phyloP scores from a whole-genome alignment of 2,113 vertebrate species.

The Paramisgurnus dabryanus region DNA sequence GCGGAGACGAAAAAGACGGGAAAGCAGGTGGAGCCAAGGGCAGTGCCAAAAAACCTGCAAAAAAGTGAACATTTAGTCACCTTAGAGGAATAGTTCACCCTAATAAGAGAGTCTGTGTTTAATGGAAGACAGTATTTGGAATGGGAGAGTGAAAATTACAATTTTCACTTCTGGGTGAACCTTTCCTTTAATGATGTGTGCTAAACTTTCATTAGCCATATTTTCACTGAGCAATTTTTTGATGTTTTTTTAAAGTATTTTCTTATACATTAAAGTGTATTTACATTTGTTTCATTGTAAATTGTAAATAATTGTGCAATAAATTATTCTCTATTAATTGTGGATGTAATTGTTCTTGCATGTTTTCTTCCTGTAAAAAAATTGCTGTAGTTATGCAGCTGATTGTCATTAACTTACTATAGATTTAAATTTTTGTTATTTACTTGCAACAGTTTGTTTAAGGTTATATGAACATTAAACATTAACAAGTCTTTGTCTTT shows the following conservation, averaged over 20 bases:
- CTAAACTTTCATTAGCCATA: conserved; percentile 36
- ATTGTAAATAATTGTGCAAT: conserved; percentile 23
- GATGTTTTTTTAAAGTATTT: conserved; percentile 56
- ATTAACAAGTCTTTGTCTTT: too few relatives aligned
- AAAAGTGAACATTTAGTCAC: conserved; percentile 52
- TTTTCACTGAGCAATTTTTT: conserved; percentile 42
- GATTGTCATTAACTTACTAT: too few relatives aligned
- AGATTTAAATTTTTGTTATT: too few relatives aligned
- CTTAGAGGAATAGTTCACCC: background rate
- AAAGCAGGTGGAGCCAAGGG: conserved; percentile 43
- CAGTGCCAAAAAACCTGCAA: conserved; percentile 62
- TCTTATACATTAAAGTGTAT: conserved; percentile 39
- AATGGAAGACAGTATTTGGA: too few relatives aligned
- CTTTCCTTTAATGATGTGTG: conserved; percentile 23
- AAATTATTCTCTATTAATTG: conserved; percentile 11
- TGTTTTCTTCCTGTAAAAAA: too few relatives aligned
- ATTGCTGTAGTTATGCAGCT: too few relatives aligned
- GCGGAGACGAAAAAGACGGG: conserved; percentile 30
- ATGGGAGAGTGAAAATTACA: too few relatives aligned
- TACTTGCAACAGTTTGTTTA: too few relatives aligned
- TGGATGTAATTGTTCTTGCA: background rate
- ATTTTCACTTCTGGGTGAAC: background rate
- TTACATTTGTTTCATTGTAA: conserved; percentile 29
- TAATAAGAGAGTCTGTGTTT: background rate
- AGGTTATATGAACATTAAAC: too few relatives aligned